Evolutionary conservation across 2,888 invertebrate genomes (phyloP), one percentile per base, ranked within the genome.

Genomic region (Mylabris sibirica): DNA sequence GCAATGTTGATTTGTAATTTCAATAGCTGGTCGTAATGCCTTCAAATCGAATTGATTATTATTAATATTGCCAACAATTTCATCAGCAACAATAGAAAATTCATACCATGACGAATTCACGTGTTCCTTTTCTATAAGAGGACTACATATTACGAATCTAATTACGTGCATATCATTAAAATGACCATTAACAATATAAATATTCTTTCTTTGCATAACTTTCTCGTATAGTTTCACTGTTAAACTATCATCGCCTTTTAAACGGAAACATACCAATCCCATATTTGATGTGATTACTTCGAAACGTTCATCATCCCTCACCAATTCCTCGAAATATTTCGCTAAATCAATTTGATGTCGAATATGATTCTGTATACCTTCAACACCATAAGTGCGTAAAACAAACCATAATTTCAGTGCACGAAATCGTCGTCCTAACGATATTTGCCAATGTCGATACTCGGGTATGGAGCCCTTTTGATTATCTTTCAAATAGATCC

Each of bases 351-450:
- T 89, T 74, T 95, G 93, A 66, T 90, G 88, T 68, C 96, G 89
- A 41, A 98, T 91, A 79, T 93, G 90, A 8, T 89, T 88, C 76
- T 94, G 91, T 6, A 98, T 85, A 1, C 95, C 94, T 79, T 92
- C 91, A 1, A 92, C 90, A 0, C 98, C 98, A 76, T 93, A 93
- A 67, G 92, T 86, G 73, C 96, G 89, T 75, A 98, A 86, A 0
- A 96, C 95, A 72, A 96, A 95, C 98, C 98, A 98, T 12, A 98
- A 86, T 84, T 98, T 98, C 26, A 98, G 85, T 0, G 98, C 91
- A 60, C 97, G 90, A 83, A 98, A 97, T 74, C 97, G 87, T 60
- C 98, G 88, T 0, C 98, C 97, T 26, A 98, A 86, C 3, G 95
- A 90, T 80, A 96, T 93, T 84, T 95, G 95, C 95, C 95, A 96